phyloP scores from a whole-genome alignment of 2,888 invertebrate species.

The Microctonus aethiopoides region DNA sequence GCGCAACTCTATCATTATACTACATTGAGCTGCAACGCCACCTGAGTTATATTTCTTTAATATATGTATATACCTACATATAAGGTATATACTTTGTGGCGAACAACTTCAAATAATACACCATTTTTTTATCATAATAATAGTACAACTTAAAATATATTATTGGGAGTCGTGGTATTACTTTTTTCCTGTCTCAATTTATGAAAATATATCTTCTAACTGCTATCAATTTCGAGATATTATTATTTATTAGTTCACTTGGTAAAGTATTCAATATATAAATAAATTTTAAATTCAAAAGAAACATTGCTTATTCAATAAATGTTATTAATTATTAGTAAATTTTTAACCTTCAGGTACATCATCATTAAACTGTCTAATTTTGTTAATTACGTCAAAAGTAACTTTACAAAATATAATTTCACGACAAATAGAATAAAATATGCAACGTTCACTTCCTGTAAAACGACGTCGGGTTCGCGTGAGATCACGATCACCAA shows the following conservation, averaged over 20 bases:
- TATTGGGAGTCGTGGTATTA: background rate
- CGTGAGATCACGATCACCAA: constrained; percentile 21
- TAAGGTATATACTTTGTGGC: background rate
- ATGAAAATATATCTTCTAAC: background rate
- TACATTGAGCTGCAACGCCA: background rate
- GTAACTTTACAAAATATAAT: background rate
- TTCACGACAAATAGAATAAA: background rate
- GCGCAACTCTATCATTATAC: too few relatives aligned
- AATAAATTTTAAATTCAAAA: background rate
- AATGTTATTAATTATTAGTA: too few relatives aligned
- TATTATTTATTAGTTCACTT: background rate
- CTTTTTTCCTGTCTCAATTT: background rate
- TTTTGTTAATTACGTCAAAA: background rate
- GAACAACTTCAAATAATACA: background rate
- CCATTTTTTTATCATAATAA: background rate
- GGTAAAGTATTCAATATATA: background rate
- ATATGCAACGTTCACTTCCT: background rate
- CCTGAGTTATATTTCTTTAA: background rate
- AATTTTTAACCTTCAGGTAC: too few relatives aligned
- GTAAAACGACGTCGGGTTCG: constrained; percentile 11
- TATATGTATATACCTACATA: too few relatives aligned
- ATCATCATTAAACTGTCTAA: background rate
- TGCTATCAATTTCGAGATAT: background rate
- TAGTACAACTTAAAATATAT: too few relatives aligned
- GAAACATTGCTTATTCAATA: too few relatives aligned